Conservation (phyloP, 2,888 invertebrate species). For the Shargacucullia verbasci region DNA sequence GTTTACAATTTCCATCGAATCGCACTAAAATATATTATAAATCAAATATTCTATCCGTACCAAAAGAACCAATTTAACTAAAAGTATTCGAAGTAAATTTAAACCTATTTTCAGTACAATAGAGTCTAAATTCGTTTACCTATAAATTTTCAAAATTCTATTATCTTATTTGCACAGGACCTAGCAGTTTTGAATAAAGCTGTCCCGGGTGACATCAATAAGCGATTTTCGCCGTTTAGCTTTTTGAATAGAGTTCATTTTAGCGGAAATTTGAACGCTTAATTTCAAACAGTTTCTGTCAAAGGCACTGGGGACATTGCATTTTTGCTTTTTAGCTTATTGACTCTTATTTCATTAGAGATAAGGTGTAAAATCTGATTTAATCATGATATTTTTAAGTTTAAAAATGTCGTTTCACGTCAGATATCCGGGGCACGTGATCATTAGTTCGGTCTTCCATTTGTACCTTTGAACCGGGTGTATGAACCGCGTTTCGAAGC, state of each 20-base stretch:
- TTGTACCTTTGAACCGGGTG: slow-evolving; percentile 31
- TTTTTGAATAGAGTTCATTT: slow-evolving; percentile 27
- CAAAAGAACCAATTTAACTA: slow-evolving; percentile 33
- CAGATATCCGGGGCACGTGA: slow-evolving; percentile 18
- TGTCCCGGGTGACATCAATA: slow-evolving; percentile 38
- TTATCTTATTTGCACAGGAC: slow-evolving; percentile 74
- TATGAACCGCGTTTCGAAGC: slow-evolving; percentile 22
- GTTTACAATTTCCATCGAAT: slow-evolving; percentile 44
- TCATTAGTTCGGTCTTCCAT: slow-evolving; percentile 31
- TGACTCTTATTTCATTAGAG: slow-evolving; percentile 25
- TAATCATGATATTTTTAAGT: slow-evolving; percentile 4
- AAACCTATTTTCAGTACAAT: slow-evolving; percentile 24
- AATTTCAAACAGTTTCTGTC: slow-evolving; percentile 70
- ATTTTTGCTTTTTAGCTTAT: slow-evolving; percentile 40
- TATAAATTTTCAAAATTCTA: slow-evolving; percentile 62
- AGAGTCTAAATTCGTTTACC: slow-evolving; percentile 42
- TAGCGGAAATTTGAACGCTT: slow-evolving; percentile 18
- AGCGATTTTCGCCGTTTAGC: slow-evolving; percentile 20
- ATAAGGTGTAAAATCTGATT: slow-evolving; percentile 21
- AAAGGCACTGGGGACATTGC: slow-evolving; percentile 63
- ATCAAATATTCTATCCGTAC: slow-evolving; percentile 42
- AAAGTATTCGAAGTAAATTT: slow-evolving; percentile 25
- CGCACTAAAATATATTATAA: slow-evolving; percentile 48
- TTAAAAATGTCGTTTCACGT: slow-evolving; percentile 12
- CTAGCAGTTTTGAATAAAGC: slow-evolving; percentile 64